Base-by-base conservation (phyloP, 2,797 vertebrate genomes). In the Rhinophrynus dorsalis region DNA sequence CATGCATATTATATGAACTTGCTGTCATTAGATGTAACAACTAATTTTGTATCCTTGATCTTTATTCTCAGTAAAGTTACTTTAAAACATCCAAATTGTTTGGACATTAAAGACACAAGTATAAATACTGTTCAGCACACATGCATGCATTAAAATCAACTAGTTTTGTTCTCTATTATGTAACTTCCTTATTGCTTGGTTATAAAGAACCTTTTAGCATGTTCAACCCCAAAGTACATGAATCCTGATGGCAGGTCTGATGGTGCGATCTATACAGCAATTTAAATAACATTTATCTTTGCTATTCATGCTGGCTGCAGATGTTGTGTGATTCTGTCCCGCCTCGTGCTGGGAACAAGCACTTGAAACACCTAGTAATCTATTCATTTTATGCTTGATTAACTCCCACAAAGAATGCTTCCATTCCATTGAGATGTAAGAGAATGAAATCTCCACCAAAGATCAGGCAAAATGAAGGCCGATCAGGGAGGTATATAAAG, bases 201-300 rank as follows among this genome's bases (percentile, higher is more conserved):
- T 40, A 73, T 35, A 52, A 54, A 66, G 54, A 58, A 73, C 47
- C 54, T 35, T 66, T 66, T 65, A 66, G 54, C 64, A 52, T 20
- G 21, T 59, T 52, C 59, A 54, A 66, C 20, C 54, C 18, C 20
- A 6, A 59, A 73, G 55, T 66, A 73, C 62, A 66, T 66, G 62
- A 66, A 73, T 73, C 62, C 54, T n/a, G 26, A 44, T 59, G 54
- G 55, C 62, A 61, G 67, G n/a, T 62, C 37, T 62, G 67, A 62
- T 62, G 38, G 67, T 45, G 54, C 15, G 54, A 66, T 54, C 62
- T 73, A 80, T 33, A 42, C 62, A 61, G 79, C 23, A 23, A 79
- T 78, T 83, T 82, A 76, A 81, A 77, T 67, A 75, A 74, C 75
- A 63, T 82, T 81, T 74, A 66, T 81, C 81, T 77, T 37, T 21